phyloP scores from a whole-genome alignment of 2,113 vertebrate species.

The Nothocercus julius region DNA sequence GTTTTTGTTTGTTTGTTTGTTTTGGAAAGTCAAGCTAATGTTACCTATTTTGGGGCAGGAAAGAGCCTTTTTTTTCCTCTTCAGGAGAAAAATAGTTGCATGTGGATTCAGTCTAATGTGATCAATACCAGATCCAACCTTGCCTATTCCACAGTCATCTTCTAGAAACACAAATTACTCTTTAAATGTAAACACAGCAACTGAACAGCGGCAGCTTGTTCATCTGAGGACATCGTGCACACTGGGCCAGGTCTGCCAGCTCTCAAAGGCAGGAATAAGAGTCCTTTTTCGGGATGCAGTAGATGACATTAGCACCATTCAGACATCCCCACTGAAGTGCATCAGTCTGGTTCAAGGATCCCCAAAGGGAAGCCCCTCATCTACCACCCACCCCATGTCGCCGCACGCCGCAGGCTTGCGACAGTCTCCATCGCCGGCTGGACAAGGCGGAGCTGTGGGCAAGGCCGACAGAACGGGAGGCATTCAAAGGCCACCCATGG shows the following conservation, averaged over 20 bases:
- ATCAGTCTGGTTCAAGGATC: neutral
- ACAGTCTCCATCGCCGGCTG: neutral
- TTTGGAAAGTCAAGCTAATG: neutral
- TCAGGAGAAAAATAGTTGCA: neutral
- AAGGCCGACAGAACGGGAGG: neutral
- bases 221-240: neutral
- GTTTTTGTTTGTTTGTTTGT: too few species aligned
- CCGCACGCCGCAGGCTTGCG: neutral
- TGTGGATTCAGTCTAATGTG: neutral
- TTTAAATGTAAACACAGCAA: neutral
- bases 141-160: neutral
- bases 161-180: neutral
- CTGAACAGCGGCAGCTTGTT: neutral
- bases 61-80: neutral
- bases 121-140: neutral
- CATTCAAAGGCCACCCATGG: neutral
- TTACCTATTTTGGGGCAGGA: neutral
- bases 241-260: neutral
- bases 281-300: neutral
- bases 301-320: neutral
- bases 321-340: neutral
- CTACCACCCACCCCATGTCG: neutral
- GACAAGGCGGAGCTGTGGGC: neutral
- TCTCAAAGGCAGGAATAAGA: neutral
- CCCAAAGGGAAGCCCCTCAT: neutral